Conservation (phyloP, 2,888 invertebrate species). For the Polyommatus icarus region DNA sequence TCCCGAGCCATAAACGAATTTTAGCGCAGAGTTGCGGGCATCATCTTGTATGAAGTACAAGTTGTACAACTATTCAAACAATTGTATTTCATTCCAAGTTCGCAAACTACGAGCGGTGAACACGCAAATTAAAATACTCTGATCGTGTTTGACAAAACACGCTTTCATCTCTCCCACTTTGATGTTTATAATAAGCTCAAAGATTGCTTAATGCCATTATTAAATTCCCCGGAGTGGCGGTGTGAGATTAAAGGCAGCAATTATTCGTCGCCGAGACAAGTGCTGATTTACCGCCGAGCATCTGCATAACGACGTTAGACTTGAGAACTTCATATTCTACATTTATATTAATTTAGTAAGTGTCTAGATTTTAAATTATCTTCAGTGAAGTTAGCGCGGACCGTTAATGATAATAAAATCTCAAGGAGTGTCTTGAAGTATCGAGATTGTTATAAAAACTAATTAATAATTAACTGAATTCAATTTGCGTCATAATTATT, state of each 20-base stretch:
- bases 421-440: too few relatives aligned
- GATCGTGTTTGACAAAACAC: not conserved
- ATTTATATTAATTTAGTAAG: conserved; percentile 15
- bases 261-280: conserved; percentile 51
- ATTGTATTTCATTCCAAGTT: not conserved
- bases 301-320: conserved; percentile 52
- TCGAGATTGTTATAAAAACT: too few relatives aligned
- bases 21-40: too few relatives aligned
- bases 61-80: not conserved
- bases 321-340: conserved; percentile 27
- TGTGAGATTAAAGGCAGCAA: conserved; percentile 50
- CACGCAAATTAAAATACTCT: not conserved
- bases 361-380: too few relatives aligned
- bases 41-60: not conserved
- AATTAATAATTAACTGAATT: too few relatives aligned
- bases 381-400: not conserved
- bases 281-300: conserved; percentile 54
- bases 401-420: too few relatives aligned
- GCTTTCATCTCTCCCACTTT: not conserved
- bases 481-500: too few relatives aligned
- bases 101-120: not conserved
- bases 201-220: conserved; percentile 30
- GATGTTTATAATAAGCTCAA: conserved; percentile 22
- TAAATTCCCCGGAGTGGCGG: conserved; percentile 33
- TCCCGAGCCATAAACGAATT: too few relatives aligned